phyloP scores from a whole-genome alignment of 2,113 vertebrate genomes.

The Lynx canadensis region DNA sequence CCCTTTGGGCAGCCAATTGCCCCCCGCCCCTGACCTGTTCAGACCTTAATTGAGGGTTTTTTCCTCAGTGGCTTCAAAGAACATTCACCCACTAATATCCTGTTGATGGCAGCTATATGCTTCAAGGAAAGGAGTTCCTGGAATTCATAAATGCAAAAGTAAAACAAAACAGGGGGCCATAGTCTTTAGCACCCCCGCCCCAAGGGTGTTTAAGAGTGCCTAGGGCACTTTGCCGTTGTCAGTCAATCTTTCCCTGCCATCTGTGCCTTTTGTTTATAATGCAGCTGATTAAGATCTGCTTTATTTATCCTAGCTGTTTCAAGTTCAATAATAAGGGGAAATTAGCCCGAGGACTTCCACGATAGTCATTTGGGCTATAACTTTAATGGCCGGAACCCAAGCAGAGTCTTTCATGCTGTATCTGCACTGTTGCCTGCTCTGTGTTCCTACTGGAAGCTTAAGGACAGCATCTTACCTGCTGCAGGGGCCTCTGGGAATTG shows the following conservation, averaged over 20 bases:
- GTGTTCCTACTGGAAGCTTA: not conserved
- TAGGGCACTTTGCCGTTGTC: conserved; percentile 53
- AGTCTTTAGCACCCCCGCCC: not conserved
- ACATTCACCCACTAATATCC: conserved; percentile 59
- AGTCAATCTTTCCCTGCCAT: conserved; percentile 69
- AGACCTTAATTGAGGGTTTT: not conserved
- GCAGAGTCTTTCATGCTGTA: not conserved
- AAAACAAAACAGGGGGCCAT: conserved; percentile 33
- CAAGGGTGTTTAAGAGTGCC: not conserved
- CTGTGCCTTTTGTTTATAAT: conserved; percentile 77
- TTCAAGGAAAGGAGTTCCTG: conserved; percentile 71
- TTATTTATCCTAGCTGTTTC: conserved; percentile 74
- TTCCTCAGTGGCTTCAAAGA: conserved; percentile 44
- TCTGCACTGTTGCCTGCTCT: not conserved
- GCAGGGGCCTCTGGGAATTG: not conserved
- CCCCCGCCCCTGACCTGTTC: not conserved
- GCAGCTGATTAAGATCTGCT: conserved; percentile 74
- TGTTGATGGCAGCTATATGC: conserved; percentile 53
- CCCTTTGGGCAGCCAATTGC: not conserved
- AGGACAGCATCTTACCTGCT: not conserved
- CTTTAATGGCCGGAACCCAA: not conserved
- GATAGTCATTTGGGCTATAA: not conserved
- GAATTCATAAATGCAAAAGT: conserved; percentile 61
- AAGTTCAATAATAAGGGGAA: conserved; percentile 75
- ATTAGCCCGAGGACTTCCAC: conserved; percentile 54